Conservation (phyloP, 2,113 vertebrate genomes). For the Malurus melanocephalus region DNA sequence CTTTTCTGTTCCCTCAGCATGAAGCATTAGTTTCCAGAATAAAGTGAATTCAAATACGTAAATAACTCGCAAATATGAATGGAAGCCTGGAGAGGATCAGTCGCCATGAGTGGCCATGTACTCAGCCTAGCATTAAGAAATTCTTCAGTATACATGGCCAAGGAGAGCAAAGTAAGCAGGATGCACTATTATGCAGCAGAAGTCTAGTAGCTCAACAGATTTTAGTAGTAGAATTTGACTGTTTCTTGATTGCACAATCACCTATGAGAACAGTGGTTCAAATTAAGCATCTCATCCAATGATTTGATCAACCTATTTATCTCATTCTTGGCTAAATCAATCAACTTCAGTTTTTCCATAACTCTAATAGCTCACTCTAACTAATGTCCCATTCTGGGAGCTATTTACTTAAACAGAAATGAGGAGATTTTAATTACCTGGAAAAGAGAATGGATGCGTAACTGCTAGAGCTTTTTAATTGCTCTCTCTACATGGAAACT, state of each 20-base stretch:
- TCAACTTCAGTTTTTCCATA: neutral
- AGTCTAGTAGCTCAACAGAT: neutral
- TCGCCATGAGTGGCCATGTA: neutral
- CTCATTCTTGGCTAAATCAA: neutral
- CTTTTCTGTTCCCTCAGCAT: conserved; percentile 72
- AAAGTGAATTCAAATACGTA: neutral
- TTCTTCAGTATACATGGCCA: neutral
- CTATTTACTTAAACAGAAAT: neutral
- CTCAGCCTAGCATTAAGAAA: neutral
- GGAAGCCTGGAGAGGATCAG: conserved; percentile 44
- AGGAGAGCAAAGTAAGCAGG: neutral
- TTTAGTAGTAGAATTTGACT: neutral
- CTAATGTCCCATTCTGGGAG: neutral
- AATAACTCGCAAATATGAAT: neutral
- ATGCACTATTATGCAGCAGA: neutral
- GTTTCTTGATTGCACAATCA: neutral
- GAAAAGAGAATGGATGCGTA: neutral
- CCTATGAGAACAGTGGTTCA: neutral
- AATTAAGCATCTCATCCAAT: neutral
- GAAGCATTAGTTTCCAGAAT: neutral
- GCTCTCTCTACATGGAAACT: neutral
- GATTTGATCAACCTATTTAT: neutral
- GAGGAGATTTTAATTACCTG: neutral
- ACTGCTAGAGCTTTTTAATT: neutral
- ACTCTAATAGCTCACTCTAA: neutral